Evolutionary conservation across 2,888 invertebrate species (phyloP), one percentile per base, ranked within the genome.

Genomic region (Cecidostiba fungosa): DNA sequence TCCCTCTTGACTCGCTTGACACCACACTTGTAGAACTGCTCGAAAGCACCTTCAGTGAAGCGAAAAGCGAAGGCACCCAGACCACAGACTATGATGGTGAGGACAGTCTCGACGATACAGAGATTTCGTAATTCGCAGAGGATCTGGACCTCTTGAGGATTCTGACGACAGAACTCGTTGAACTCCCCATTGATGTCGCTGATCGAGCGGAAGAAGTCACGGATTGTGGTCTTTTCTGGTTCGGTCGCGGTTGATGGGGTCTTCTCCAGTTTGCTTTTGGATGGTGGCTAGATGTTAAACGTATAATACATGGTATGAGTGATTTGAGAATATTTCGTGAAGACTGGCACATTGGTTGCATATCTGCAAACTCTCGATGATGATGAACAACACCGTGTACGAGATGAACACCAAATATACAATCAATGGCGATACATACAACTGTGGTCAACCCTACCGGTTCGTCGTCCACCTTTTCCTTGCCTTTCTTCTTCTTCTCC

Each of bases 21-120:
- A 12, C 97, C 97, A 91, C 97, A 97, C 94, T 98, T 98, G 93
- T 97, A 97, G 87, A 96, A 96, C 87, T 96, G 95, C 91, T 98
- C 98, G 89, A 97, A 96, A 1, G 96, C 95, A 3, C 98, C 98
- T 92, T 98, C 98, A 32, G 97, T 96, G 88, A 96, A 96, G 88
- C 97, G 96, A 90, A 98, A 98, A 90, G 97, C 94, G 77, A 98
- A 94, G 0, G 97, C 98, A 0, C 97, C 98, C 77, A 97, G 94
- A 5, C 98, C 97, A 90, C 97, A 96, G 88, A 96, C 94, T 83
- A 97, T 95, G 36, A 97, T 94, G 62, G 97, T 93, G 39, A 97
- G 89, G n/a, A 97, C 92, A 32, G 96, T 92, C 89, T 97, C 95
- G 72, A 95, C 94, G 82, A 96, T 91, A 92, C 97, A 97, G 89